A percentile compares a stretch with the other conserved stretches of the same genome.
Evolutionary conservation across 2,888 invertebrate species (phyloP).

Genomic region (Rotaria magnacalcarata): DNA sequence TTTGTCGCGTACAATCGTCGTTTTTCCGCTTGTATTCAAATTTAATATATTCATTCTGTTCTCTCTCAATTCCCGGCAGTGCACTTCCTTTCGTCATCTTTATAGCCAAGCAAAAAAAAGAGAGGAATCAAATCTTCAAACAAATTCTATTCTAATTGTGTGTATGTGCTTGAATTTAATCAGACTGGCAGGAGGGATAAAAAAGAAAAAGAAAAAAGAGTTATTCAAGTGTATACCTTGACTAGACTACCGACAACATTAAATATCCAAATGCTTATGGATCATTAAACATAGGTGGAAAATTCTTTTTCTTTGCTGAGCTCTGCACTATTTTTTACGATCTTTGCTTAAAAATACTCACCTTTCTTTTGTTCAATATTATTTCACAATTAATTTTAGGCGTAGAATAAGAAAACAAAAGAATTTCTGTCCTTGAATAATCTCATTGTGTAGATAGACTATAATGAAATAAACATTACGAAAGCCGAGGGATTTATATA

Average conservation of each 20-base stretch:
- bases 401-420: not conserved
- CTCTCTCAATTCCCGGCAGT: not conserved
- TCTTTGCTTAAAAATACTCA: not conserved
- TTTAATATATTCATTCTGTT: not conserved
- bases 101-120: not conserved
- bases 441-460: conserved; percentile 1
- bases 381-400: conserved; percentile 2
- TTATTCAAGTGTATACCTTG: conserved; percentile 10
- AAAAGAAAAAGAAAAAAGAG: not conserved
- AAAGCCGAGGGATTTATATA: not conserved
- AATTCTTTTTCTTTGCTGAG: not conserved
- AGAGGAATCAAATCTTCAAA: not conserved
- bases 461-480: conserved; percentile 23
- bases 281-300: not conserved
- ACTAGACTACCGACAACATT: conserved; percentile 16
- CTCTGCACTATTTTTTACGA: not conserved
- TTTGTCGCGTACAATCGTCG: conserved; percentile 2
- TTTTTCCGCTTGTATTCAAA: conserved; percentile 21
- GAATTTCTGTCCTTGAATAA: conserved; percentile 1
- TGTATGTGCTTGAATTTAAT: conserved; percentile 21
- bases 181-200: not conserved
- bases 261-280: conserved; percentile 1
- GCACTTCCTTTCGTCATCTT: conserved; percentile 23
- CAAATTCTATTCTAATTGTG: not conserved
- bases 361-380: not conserved